Base-by-base conservation (phyloP, 1,140 invertebrate genomes). In the Ceratosolen solmsi region DNA sequence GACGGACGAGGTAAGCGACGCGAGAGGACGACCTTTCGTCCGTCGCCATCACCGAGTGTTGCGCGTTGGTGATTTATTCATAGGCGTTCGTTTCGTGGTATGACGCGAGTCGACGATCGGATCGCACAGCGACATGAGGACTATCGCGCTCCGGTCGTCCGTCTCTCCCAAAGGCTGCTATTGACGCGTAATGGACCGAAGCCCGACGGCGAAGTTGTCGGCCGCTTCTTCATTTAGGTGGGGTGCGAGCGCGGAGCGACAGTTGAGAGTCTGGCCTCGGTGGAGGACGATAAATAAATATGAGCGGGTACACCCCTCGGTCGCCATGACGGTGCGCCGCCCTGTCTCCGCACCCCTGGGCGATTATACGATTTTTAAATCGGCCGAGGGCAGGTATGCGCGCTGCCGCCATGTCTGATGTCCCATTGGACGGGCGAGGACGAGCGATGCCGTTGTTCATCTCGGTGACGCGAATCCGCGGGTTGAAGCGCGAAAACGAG, bases 181-280 rank as follows among this genome's bases (percentile, higher is more conserved):
- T 49, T 80, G 73, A 73, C 79, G 56, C 25, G 63, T 73, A 80
- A 80, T 80, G 56, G 68, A 46, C 36, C 60, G 77, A 41, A 20
- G 60, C 72, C 51, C 3, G 13, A 13, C 51, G 9, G 51, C 5
- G 13, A 20, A 15, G 13, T 15, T 5, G 20, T 11, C 9, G 20
- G 51, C 9, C 9, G 51, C 51, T 22, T 22, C 51, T 46, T 46
- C 13, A 8, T 13, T 13, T 46, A 22, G 51, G 9, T 36, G 38
- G 58, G 75, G 58, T 78, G 72, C 51, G 20, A n/a, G 2, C 5
- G 75, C 33, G 4, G 36, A 49, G 60, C 25, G 65, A 27, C 65
- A 71, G 49, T 60, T 75, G 49, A 51, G n/a, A 8, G 25, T 36
- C 4, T 17, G 4, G 2, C 38, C 5, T n/a, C 1, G 7, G 51